Percentiles rank a stretch among this genome's conserved stretches.
Conservation (phyloP, 1,140 invertebrate genomes). For the Macrotrachela quadricornifera region DNA sequence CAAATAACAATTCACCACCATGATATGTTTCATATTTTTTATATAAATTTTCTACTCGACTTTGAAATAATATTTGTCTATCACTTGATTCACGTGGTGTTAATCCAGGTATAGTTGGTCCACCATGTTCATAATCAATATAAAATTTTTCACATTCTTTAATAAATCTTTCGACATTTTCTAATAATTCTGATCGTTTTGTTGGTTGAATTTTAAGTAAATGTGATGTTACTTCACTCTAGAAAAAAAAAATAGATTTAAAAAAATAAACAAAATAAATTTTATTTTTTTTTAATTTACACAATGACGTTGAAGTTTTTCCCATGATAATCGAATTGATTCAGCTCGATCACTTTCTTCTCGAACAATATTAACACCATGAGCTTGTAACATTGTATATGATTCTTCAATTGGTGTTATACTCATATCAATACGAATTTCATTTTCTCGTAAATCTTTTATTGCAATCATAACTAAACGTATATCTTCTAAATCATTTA, state of each 20-base stretch:
- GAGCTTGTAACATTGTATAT: conserved; percentile 66
- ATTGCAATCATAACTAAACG: conserved; percentile 72
- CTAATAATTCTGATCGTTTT: conserved; percentile 58
- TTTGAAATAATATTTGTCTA: conserved; percentile 4
- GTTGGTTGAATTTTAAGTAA: conserved; percentile 63
- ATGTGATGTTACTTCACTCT: background rate
- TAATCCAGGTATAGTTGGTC: conserved; percentile 1
- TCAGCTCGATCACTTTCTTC: conserved; percentile 77
- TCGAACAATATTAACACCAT: conserved; percentile 58
- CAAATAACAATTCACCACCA: conserved; percentile 5
- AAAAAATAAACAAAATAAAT: no score
- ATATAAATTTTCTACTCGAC: conserved; percentile 1
- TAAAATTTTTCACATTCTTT: conserved; percentile 61
- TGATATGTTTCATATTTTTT: conserved; percentile 1
- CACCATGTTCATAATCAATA: conserved; percentile 45
- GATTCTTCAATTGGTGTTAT: conserved; percentile 89
- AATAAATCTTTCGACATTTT: conserved; percentile 59
- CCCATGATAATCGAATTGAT: conserved; percentile 66
- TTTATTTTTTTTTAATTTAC: no score
- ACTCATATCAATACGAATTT: conserved; percentile 76
- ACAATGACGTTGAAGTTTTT: conserved; percentile 35
- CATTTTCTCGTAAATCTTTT: conserved; percentile 72
- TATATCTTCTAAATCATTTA: conserved; percentile 74
- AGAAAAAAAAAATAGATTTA: background rate
- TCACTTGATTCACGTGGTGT: conserved; percentile 5